These are phyloP conservation scores for Apeltes quadracus DNA, from an alignment of 2,113 vertebrate genomes.

Conservation along the genomic window DNA sequence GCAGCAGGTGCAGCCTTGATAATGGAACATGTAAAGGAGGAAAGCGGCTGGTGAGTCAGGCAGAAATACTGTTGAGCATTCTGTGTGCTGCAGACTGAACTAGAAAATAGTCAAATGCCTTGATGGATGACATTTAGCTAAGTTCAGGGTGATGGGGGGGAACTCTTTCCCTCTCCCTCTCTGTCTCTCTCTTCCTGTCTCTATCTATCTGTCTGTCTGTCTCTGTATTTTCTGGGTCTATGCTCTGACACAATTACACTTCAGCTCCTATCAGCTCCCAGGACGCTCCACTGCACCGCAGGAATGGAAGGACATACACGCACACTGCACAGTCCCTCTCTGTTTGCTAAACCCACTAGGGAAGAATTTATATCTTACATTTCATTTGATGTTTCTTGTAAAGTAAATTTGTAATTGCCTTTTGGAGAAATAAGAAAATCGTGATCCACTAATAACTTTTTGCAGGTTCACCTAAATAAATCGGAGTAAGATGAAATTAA, in stretches of 20 bases:
- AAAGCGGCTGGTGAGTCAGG: slow-evolving; percentile 31
- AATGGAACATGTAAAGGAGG: slow-evolving; percentile 30
- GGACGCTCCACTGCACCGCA: slow-evolving; percentile 67
- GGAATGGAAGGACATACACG: slow-evolving; percentile 59
- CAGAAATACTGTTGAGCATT: slow-evolving; percentile 15
- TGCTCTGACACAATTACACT: slow-evolving; percentile 75
- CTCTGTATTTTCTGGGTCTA: slow-evolving; percentile 68
- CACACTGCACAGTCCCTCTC: slow-evolving; percentile 4
- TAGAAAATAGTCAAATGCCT: slow-evolving; percentile 40
- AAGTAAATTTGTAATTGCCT: not conserved
- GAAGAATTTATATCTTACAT: slow-evolving; percentile 5
- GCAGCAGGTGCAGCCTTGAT: slow-evolving; percentile 30
- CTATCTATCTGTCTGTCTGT: slow-evolving; percentile 62
- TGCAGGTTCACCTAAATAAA: slow-evolving; percentile 8
- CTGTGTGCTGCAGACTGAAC: slow-evolving; percentile 28
- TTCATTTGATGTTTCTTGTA: not conserved
- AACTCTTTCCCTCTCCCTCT: slow-evolving; percentile 48
- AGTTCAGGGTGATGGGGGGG: slow-evolving; percentile 42
- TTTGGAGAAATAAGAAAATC: not conserved
- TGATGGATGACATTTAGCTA: slow-evolving; percentile 60
- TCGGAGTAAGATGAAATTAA: not conserved
- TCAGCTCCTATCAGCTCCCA: slow-evolving; percentile 69
- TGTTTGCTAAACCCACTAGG: not conserved
- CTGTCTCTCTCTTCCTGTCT: slow-evolving; percentile 46
- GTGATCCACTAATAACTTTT: not conserved